Conservation (phyloP, 2,113 vertebrate genomes). For the Cacatua alba region DNA sequence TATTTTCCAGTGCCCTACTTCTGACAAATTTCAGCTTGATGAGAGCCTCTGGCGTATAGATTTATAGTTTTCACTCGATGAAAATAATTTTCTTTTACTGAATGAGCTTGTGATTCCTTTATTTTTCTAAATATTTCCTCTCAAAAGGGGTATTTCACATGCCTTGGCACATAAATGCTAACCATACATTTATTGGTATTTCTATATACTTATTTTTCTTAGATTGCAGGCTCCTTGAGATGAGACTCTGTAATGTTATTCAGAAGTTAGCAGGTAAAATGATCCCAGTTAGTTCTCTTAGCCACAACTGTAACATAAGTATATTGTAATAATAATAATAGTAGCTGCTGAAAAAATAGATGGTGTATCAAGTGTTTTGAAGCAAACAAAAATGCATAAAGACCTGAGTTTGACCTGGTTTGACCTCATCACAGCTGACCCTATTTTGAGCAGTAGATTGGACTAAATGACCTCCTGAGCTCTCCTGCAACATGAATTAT, state of each 20-base stretch:
- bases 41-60: too few species aligned
- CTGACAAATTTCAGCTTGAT: too few species aligned
- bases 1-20: too few species aligned
- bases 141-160: neutral
- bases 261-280: neutral
- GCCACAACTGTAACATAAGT: neutral
- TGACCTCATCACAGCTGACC: neutral
- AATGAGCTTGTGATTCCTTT: neutral
- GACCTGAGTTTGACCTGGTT: neutral
- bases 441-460: neutral
- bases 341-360: neutral
- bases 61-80: slow-evolving; percentile 6
- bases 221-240: neutral
- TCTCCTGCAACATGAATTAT: neutral
- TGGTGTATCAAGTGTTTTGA: neutral
- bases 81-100: neutral
- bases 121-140: slow-evolving; percentile 22
- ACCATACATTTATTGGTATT: neutral
- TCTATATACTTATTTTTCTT: neutral
- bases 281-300: neutral
- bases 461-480: neutral
- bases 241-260: neutral
- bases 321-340: neutral
- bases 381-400: neutral
- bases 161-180: neutral